Conservation (phyloP, 2,113 vertebrate genomes). For the Tetraodon nigroviridis region DNA sequence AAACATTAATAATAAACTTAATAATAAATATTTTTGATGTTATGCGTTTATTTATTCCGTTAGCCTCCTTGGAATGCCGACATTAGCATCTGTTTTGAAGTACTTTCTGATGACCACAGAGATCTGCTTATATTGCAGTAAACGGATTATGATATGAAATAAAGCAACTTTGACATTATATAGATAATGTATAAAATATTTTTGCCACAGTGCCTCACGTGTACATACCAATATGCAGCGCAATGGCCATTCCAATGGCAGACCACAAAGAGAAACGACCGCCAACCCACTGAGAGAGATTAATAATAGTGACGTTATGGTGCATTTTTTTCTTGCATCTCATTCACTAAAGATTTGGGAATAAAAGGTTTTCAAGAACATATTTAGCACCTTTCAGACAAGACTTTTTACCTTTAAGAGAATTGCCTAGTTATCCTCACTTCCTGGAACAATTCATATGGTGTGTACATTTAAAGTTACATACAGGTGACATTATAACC, state of each 20-base stretch:
- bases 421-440: too few relatives aligned
- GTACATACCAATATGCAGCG: conserved; percentile 87
- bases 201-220: not conserved
- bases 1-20: too few relatives aligned
- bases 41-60: not conserved
- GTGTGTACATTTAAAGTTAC: not conserved
- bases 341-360: too few relatives aligned
- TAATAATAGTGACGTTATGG: not conserved
- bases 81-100: not conserved
- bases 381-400: too few relatives aligned
- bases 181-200: not conserved
- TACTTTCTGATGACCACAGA: not conserved
- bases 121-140: not conserved
- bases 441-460: too few relatives aligned
- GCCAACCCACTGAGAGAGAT: conserved; percentile 90
- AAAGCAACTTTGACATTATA: not conserved
- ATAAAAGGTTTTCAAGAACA: too few relatives aligned
- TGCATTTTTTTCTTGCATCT: not conserved
- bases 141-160: too few relatives aligned
- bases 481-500: conserved; percentile 28
- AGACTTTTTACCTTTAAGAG: too few relatives aligned
- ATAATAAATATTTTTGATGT: too few relatives aligned
- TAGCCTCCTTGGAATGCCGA: not conserved
- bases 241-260: conserved; percentile 95
- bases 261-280: conserved; percentile 98